phyloP scores from a whole-genome alignment of 2,888 invertebrate species.

The Barypeithes pellucidus region DNA sequence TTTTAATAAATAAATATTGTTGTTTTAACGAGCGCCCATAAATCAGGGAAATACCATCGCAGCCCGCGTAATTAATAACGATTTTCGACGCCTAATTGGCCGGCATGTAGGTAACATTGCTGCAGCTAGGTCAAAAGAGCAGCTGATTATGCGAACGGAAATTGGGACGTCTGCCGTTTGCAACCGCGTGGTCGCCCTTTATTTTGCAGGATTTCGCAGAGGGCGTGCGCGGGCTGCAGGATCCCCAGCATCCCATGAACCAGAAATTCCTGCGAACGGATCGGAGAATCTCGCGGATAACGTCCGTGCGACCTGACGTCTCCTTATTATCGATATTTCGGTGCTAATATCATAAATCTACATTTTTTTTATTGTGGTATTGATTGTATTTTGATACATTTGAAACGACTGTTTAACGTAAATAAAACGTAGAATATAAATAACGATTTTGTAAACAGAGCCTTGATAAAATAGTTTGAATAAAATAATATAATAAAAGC shows the following conservation, averaged over 20 bases:
- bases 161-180: conserved; percentile 25
- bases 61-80: neutral
- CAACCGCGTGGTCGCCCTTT: conserved; percentile 24
- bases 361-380: conserved; percentile 17
- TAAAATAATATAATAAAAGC: conserved; percentile 6
- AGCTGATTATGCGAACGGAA: conserved; percentile 29
- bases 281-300: conserved; percentile 30
- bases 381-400: conserved; percentile 27
- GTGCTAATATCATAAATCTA: conserved; percentile 24
- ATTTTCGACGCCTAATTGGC: conserved; percentile 13
- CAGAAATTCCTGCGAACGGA: conserved; percentile 63
- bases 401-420: conserved; percentile 17
- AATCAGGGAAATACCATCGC: too few species aligned
- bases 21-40: too few species aligned
- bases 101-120: conserved; percentile 2
- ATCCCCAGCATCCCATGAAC: conserved; percentile 63
- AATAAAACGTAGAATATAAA: conserved; percentile 13
- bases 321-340: conserved; percentile 43
- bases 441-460: conserved; percentile 10
- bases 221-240: conserved; percentile 64
- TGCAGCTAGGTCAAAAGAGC: conserved; percentile 32
- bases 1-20: too few species aligned
- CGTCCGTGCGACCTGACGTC: conserved; percentile 35
- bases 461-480: conserved; percentile 5
- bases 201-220: conserved; percentile 41